A percentile compares a stretch with the other conserved stretches of the same genome.
These are phyloP conservation scores for Molothrus ater DNA, from an alignment of 2,797 vertebrate species.

Conservation along the genomic window DNA sequence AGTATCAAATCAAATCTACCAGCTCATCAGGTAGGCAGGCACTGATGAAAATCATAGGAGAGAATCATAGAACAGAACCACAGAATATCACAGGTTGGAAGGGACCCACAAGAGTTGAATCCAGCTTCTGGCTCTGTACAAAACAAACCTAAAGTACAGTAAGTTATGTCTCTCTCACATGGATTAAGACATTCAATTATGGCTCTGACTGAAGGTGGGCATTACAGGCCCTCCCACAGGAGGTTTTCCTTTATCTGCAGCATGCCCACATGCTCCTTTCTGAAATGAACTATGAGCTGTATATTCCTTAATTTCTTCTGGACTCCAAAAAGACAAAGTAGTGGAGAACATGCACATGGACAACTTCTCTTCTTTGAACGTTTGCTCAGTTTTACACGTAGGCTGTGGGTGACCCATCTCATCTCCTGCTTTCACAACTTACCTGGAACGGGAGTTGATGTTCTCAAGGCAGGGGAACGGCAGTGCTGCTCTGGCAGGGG, in stretches of 20 bases:
- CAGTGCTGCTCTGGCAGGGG: neutral
- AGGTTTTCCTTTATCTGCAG: neutral
- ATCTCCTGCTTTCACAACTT: neutral
- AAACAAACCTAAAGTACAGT: neutral
- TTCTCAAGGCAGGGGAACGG: neutral
- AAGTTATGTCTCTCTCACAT: neutral
- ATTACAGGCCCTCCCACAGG: neutral
- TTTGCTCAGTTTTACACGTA: fast-evolving
- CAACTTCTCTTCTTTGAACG: neutral
- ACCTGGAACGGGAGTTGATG: neutral
- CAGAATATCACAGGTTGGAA: neutral
- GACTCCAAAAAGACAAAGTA: neutral
- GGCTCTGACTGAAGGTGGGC: neutral
- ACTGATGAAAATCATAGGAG: neutral
- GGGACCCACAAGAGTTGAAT: neutral
- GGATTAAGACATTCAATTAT: neutral
- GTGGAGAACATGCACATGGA: neutral
- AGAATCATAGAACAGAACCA: neutral
- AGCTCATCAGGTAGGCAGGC: neutral
- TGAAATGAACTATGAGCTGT: neutral
- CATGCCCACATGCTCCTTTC: neutral
- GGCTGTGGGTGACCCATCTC: fast-evolving
- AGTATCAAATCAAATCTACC: neutral
- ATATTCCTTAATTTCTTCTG: neutral
- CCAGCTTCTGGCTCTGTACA: neutral